Base-by-base conservation (phyloP, 30 jellyfish, hydroid and myxozoan genomes). In the Cassiopea andromeda region DNA sequence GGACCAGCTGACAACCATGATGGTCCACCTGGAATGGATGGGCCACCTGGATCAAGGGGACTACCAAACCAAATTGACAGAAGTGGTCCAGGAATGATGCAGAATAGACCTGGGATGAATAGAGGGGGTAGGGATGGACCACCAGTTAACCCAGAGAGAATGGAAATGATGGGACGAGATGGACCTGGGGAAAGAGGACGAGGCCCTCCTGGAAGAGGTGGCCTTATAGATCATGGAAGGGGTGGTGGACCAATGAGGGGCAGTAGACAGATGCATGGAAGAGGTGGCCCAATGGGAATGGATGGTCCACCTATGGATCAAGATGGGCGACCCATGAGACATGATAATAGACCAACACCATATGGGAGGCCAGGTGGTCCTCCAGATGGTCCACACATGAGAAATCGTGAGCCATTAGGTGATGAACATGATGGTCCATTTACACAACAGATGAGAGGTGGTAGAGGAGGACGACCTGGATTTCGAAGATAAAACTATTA, bases 191-290 rank as follows among this genome's bases (percentile, higher is more conserved):
- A 83, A 58, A 69, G 91, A 58, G 73, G 73, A 14, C 16, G 86
- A 49, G 90, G 90, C 47, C 83, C 83, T 44, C 79, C 80, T 44
- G 91, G 91, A 7, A 59, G 84, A 47, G 84, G 91, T 4, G 79
- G 89, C 43, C 73, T 16, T 10, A 91, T 84, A 81, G 91, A 85
- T 43, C 70, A 83, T 19, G 92, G 92, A 78, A 79, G 98, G 68
- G 85, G 92, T 48, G 89, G 98, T 46, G 97, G 96, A 18, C 98
- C 97, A 18, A 84, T 89, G 90, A 60, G 96, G 50, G 95, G 95
- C 27, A 91, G 95, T 48, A 73, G 94, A 45, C 86, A 75, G 9
- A 79, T 68, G 80, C 80, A 68, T 95, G 90, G 91, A 54, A 71
- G 95, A 81, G 90, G 86, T 27, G 98, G 96, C 13, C 95, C 94